Percentiles rank a stretch among this genome's conserved stretches.
Evolutionary conservation across 2,888 invertebrate genomes (phyloP).

Genomic region (Caenorhabditis sinica): DNA sequence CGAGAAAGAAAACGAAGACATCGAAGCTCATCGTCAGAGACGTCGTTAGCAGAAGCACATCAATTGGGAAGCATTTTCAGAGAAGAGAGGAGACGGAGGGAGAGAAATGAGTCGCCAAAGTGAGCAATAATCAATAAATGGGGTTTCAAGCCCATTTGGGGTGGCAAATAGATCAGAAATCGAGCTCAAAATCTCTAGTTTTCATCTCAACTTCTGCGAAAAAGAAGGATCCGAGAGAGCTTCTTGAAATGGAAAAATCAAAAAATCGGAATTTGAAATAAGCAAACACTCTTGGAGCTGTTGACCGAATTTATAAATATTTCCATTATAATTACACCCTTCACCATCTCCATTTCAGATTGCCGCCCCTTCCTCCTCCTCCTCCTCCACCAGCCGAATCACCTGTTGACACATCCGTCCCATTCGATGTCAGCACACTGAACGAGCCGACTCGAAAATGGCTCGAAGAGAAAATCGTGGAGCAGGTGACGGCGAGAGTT

Average conservation of each 20-base stretch:
- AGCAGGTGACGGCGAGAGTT: slow-evolving; percentile 76
- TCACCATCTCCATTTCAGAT: slow-evolving; percentile 22
- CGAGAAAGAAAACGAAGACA: slow-evolving; percentile 55
- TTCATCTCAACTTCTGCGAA: no score
- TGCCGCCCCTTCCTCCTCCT: slow-evolving; percentile 42
- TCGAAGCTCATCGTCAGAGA: slow-evolving; percentile 65
- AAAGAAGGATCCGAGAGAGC: no score
- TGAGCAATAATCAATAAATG: slow-evolving; percentile 16
- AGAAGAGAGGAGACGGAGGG: slow-evolving; percentile 62
- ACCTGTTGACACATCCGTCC: slow-evolving; percentile 29
- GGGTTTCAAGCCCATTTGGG: no score
- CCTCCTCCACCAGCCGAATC: slow-evolving; percentile 39
- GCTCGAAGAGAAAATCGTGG: slow-evolving; percentile 77
- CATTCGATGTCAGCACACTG: slow-evolving; percentile 73
- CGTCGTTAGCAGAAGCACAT: slow-evolving; percentile 62
- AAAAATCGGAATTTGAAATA: not conserved
- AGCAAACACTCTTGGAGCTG: no score
- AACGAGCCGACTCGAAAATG: slow-evolving; percentile 75
- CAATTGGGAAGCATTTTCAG: slow-evolving; percentile 71
- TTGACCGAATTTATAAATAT: no score
- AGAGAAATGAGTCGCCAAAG: slow-evolving; percentile 57
- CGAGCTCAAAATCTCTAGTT: no score
- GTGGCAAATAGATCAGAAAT: no score
- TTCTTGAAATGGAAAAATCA: no score
- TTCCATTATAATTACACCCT: not conserved